phyloP scores from a whole-genome alignment of 2,888 invertebrate species.

The Caenorhabditis sulstoni region DNA sequence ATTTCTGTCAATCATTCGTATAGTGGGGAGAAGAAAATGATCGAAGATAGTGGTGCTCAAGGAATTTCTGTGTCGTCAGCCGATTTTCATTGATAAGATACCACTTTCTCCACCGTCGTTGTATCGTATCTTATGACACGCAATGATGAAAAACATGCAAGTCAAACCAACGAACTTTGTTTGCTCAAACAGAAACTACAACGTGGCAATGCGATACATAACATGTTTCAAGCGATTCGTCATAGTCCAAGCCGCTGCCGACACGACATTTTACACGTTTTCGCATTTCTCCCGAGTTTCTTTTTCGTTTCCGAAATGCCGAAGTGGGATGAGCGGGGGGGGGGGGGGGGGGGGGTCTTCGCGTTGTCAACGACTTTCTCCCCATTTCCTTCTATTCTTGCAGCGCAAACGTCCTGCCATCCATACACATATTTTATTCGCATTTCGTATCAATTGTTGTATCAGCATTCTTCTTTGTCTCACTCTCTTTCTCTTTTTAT shows the following conservation, averaged over 20 bases:
- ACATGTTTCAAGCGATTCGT: no score
- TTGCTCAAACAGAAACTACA: slow-evolving; percentile 28
- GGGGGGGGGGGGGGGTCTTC: no score
- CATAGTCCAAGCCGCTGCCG: no score
- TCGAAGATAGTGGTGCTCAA: no score
- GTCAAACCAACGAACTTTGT: slow-evolving; percentile 1
- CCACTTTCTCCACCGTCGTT: not conserved
- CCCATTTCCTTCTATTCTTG: slow-evolving; percentile 11
- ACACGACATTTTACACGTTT: no score
- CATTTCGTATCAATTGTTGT: not conserved
- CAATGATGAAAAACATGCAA: not conserved
- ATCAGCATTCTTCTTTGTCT: not conserved
- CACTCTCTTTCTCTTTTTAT: not conserved
- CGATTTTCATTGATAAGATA: slow-evolving; percentile 33
- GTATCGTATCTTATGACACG: slow-evolving; percentile 28
- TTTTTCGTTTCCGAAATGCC: no score
- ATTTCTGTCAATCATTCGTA: no score
- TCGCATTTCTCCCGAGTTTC: no score
- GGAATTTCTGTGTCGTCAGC: no score
- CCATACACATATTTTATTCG: not conserved
- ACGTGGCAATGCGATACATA: slow-evolving; percentile 31
- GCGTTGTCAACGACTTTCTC: not conserved
- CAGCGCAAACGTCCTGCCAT: not conserved
- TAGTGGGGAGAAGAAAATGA: no score
- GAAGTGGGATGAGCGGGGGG: no score